A percentile compares a stretch with the other conserved stretches of the same genome.
phyloP scores from a whole-genome alignment of 2,888 invertebrate genomes.

The Malthinus flaveolus region DNA sequence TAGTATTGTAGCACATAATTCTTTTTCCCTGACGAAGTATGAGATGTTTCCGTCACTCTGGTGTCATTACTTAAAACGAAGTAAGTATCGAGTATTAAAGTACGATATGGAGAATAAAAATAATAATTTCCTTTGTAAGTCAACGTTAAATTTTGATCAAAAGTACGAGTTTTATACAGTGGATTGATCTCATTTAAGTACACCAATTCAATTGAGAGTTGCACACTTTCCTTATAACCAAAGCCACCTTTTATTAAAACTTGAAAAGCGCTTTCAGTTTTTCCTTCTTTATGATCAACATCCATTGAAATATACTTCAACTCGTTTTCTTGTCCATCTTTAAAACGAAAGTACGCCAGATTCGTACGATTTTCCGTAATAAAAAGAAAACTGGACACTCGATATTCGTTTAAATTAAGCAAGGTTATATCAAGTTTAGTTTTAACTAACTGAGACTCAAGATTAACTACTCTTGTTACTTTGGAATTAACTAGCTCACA shows the following conservation, averaged over 20 bases:
- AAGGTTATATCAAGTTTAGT: constrained; percentile 13
- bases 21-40: neutral
- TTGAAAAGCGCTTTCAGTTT: neutral
- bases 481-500: constrained; percentile 25
- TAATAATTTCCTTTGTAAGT: constrained; percentile 31
- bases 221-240: neutral
- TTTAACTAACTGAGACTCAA: constrained; percentile 27
- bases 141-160: constrained; percentile 24
- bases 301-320: neutral
- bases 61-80: neutral
- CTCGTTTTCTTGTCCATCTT: neutral
- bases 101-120: constrained; percentile 37
- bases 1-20: constrained; percentile 10
- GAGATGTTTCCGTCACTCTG: neutral
- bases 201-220: constrained; percentile 5
- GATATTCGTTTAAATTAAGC: constrained; percentile 5
- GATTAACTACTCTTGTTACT: constrained; percentile 17
- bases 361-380: constrained; percentile 19
- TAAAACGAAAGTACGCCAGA: constrained; percentile 18
- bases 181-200: constrained; percentile 11
- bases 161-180: constrained; percentile 8
- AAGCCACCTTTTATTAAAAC: neutral
- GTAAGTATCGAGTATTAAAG: constrained; percentile 8
- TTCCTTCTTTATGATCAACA: neutral
- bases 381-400: constrained; percentile 13